phyloP scores from a whole-genome alignment of 2,888 invertebrate genomes.

The Dicycla oo region DNA sequence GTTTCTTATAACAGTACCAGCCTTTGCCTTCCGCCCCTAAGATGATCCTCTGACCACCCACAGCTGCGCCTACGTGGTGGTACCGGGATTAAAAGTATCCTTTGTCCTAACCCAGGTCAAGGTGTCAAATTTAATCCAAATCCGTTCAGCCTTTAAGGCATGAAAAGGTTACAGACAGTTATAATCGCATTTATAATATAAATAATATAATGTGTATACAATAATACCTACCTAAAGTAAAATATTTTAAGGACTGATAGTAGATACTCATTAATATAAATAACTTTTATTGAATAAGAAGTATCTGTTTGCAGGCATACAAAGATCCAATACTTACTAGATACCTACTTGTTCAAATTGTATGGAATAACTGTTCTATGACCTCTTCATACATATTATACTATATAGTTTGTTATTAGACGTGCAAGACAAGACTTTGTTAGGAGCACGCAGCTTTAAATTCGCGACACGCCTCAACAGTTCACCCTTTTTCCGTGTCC shows the following conservation, averaged over 20 bases:
- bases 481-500: constrained; percentile 40
- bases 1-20: constrained; percentile 33
- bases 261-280: not conserved
- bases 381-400: no score
- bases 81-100: not conserved
- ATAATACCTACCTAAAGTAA: not conserved
- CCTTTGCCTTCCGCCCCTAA: not conserved
- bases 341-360: not conserved
- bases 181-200: no score
- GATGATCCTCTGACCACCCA: no score
- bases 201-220: not conserved
- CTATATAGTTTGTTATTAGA: constrained; percentile 38
- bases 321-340: not conserved
- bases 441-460: constrained; percentile 60
- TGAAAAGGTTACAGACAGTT: no score
- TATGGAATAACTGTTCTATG: not conserved
- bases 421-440: constrained; percentile 53
- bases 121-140: no score
- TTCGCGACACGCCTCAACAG: constrained; percentile 62
- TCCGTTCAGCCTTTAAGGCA: no score
- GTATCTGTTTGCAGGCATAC: not conserved
- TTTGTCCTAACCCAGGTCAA: not conserved
- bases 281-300: not conserved
- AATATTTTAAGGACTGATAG: not conserved
- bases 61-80: not conserved